Evolutionary conservation across 2,888 invertebrate species (phyloP), one percentile per base, ranked within the genome.

Genomic region (Conistra vaccinii): DNA sequence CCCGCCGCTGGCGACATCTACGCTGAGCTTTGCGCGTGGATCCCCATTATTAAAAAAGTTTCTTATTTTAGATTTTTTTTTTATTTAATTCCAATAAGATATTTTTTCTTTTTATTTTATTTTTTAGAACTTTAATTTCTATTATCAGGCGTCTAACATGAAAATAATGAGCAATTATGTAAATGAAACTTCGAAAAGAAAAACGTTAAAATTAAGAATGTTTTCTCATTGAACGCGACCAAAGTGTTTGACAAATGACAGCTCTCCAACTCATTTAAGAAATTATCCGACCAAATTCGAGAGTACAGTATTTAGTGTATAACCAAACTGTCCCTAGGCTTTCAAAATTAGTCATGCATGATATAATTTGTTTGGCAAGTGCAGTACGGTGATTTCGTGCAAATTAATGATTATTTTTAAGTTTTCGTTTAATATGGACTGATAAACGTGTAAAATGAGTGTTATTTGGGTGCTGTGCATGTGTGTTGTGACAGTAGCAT

Each of bases 161-260:
- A 32, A 32, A 32, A 32, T 2, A 32, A 32, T 2, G 3, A 32
- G 32, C 32, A 32, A 3, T 3, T 32, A 32, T 32, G 32, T 32
- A 35, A 39, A 39, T 39, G 39, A 39, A 39, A 39, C 10, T 39
- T 39, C 39, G 9, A 39, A 39, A 39, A 35, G 3, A 39, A 39
- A 39, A 39, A 39, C 39, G 10, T 2, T 39, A 39, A 39, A 10
- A 39, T 39, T 1, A 39, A 39, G 6, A 6, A 14, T 42, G 14
- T 42, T 20, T 20, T 20, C 20, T 7, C 7, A 20, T 3, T 71
- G 85, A 84, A 82, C 76, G 82, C 69, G 39, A 57, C 32, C 12
- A 20, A 51, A 32, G 10, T 60, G 1, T 74, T 73, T 85, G 85
- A 92, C 95, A 93, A 94, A 95, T 94, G 93, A 93, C 92, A 93